Evolutionary conservation across 2,113 vertebrate genomes (phyloP), one percentile per base, ranked within the genome.

Genomic region (Dolichallabes microphthalmus): DNA sequence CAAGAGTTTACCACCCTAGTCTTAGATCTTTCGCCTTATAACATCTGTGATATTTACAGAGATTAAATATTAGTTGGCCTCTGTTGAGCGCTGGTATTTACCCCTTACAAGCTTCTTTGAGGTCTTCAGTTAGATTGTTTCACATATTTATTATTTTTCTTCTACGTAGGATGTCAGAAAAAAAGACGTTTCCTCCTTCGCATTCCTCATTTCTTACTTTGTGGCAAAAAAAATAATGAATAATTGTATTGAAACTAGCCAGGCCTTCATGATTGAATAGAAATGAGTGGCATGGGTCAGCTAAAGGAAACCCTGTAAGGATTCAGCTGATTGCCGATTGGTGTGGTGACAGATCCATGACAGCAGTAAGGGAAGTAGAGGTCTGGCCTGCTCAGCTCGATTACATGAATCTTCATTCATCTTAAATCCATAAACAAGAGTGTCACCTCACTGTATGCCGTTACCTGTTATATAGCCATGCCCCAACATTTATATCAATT

Each of bases 401-500:
- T 90, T 86, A 90, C 64, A 75, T 87, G 81, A 89, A 89, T 55
- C 83, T 61, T 90, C 89, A 86, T 91, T 91, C 87, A 89, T 90
- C 82, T 82, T 39, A 61, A 69, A 60, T 27, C 61, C 19, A 86
- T 78, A 84, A 88, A 88, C 82, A 88, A 58, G 75, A 63, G 3
- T 83, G 76, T 78, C 64, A 61, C 13, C 57, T 45, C 53, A 61
- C 25, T 82, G 14, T 57, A 77, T 82, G 35, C 39, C 19, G 80
- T 4, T 32, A 64, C 35, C 74, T 45, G 30, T 80, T 85, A 82
- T 35, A 69, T 15, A 84, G 22, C 58, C 50, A 76, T 53, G 35
- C 19, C 64, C 84, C 58, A 57, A 22, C 66, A 66, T 83, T 88
- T 84, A 82, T 81, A 84, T 17, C 74, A 81, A 77, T 84, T 69